Evolutionary conservation across 64 coral and sea anemone species (phyloP), one percentile per base, ranked within the genome.

Genomic region (Porites australiensis): DNA sequence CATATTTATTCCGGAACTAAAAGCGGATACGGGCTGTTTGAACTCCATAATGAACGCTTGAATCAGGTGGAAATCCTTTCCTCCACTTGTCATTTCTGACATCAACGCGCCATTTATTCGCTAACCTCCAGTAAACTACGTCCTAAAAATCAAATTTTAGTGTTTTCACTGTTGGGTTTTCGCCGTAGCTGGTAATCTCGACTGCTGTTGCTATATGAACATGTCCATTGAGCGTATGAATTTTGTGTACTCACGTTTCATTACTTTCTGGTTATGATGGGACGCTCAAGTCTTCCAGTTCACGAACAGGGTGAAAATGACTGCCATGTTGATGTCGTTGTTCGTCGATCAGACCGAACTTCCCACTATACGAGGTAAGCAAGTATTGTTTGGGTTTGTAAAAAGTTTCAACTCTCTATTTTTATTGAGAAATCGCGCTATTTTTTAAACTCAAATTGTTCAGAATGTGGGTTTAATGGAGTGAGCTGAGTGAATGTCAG

Each of bases 1-100:
- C 64, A 93, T 79, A 93, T 93, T 93, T 93, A 93, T 93, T 93
- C 91, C 91, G 91, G 91, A 93, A 93, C 82, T 86, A 93, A 77
- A 61, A 93, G 79, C 91, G 91, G 91, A 93, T 87, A 81, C 91
- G 72, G 75, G 81, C 43, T 84, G 81, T 84, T 84, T 84, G 81
- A 68, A 69, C 63, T 84, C 62, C 67, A 65, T 84, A 84, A 84
- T 84, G 81, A 84, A 84, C 58, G 81, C 63, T 84, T 84, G 81
- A 84, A 48, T 84, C 81, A 67, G 81, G 81, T 84, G 81, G 62
- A 69, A 64, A 84, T 18, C 58, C 45, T 68, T 84, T 50, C 81
- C 61, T 84, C 53, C 63, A 23, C 13, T 84, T 68, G 81, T 19
- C 81, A 69, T 64, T 46, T 84, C 47, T 84, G 63, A 65, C 81